Conservation (phyloP, 2,888 invertebrate species). For the Adela reaumurella region DNA sequence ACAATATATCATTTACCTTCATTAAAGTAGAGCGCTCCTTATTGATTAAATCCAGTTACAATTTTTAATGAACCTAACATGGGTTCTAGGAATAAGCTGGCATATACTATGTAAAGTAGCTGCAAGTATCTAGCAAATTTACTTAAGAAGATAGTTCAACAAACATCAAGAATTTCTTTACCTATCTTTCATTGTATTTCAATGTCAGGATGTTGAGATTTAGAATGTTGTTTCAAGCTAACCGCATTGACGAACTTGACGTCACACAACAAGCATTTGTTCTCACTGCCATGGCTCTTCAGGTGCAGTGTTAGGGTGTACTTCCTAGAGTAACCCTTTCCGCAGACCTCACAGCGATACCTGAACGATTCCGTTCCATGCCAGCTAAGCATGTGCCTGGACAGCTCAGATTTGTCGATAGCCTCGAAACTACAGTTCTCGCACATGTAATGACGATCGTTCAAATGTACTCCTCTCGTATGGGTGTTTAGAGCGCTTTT, state of each 20-base stretch:
- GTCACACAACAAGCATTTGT: background rate
- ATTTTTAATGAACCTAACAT: no score
- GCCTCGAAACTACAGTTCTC: background rate
- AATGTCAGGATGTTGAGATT: background rate
- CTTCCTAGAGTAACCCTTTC: background rate
- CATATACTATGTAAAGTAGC: no score
- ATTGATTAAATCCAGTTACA: no score
- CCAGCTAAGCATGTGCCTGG: background rate
- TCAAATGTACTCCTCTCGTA: background rate
- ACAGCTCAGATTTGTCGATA: background rate
- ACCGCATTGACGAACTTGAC: background rate
- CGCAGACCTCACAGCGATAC: background rate
- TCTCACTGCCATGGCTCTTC: background rate
- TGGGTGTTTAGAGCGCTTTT: background rate
- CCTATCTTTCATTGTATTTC: background rate
- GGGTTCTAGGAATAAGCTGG: no score
- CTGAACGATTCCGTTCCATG: background rate
- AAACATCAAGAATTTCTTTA: background rate
- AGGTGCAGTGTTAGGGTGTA: background rate
- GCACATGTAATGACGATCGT: background rate
- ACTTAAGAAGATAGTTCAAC: no score
- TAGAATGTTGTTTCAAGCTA: background rate
- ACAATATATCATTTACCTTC: no score
- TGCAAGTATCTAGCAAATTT: no score
- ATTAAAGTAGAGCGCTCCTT: no score